Conservation (phyloP, 2,888 invertebrate genomes). For the Anticlea derivata region DNA sequence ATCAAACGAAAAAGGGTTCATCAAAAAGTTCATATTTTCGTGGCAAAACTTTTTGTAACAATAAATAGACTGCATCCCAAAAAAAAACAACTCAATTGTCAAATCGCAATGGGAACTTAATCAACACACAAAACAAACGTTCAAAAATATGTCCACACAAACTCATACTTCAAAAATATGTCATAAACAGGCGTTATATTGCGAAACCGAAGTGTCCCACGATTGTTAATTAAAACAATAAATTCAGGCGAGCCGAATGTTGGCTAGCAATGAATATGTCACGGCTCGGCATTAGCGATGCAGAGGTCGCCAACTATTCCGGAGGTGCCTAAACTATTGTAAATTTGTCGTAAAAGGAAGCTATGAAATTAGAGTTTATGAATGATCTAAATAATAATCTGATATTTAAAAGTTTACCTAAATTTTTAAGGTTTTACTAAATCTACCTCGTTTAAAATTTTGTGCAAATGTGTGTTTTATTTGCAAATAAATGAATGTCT, state of each 20-base stretch:
- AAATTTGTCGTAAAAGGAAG: slow-evolving; percentile 61
- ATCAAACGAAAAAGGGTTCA: too few relatives aligned
- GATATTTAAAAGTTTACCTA: too few relatives aligned
- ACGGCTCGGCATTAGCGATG: slow-evolving; percentile 59
- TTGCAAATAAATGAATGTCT: too few relatives aligned
- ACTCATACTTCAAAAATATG: slow-evolving; percentile 52
- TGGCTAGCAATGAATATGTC: slow-evolving; percentile 70
- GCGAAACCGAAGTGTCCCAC: slow-evolving; percentile 58
- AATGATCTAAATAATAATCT: not conserved
- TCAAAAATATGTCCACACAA: slow-evolving; percentile 22
- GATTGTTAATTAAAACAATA: slow-evolving; percentile 73
- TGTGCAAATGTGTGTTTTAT: too few relatives aligned
- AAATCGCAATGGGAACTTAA: slow-evolving; percentile 9
- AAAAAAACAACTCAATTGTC: slow-evolving; percentile 2
- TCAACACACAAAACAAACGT: slow-evolving; percentile 10
- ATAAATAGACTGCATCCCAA: not conserved
- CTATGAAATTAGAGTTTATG: slow-evolving; percentile 43
- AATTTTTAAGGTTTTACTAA: too few relatives aligned
- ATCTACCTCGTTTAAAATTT: too few relatives aligned
- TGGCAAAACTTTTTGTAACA: not conserved
- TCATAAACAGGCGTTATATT: slow-evolving; percentile 59
- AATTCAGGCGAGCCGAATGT: slow-evolving; percentile 57
- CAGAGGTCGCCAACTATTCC: slow-evolving; percentile 68
- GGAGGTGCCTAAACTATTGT: slow-evolving; percentile 64
- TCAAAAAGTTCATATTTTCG: too few relatives aligned